A percentile compares a stretch with the other conserved stretches of the same genome.
These are phyloP conservation scores for Anthopleura xanthogrammica DNA, from an alignment of 92 coral and sea anemone species.

Conservation along the genomic window DNA sequence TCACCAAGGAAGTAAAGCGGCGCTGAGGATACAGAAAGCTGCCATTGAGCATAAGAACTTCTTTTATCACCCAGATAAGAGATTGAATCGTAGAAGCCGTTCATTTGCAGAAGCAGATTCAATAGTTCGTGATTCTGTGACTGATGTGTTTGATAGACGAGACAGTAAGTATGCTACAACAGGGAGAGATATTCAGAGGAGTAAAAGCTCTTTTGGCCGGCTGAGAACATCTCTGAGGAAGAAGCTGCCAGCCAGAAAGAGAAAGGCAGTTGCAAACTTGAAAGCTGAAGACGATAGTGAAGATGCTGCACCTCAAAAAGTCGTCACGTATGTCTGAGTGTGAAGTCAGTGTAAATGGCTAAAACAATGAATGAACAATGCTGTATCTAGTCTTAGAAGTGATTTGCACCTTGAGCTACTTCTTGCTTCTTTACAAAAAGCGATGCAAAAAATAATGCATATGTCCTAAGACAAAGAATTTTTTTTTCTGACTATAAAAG, in stretches of 20 bases:
- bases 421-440: no score
- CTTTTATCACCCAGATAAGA: slow-evolving; percentile 71
- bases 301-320: slow-evolving; percentile 6
- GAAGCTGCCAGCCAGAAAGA: slow-evolving; percentile 60
- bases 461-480: no score
- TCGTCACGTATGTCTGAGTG: slow-evolving; percentile 6
- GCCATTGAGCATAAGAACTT: slow-evolving; percentile 59
- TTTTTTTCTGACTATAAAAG: no score
- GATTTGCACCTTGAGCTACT: no score
- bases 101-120: slow-evolving; percentile 83
- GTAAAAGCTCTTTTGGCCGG: slow-evolving; percentile 58
- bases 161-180: slow-evolving; percentile 69
- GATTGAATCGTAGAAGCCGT: slow-evolving; percentile 67
- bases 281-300: neutral
- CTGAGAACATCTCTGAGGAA: slow-evolving; percentile 56
- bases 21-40: slow-evolving; percentile 64
- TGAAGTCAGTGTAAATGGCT: neutral
- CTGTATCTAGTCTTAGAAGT: no score
- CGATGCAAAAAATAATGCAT: no score
- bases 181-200: slow-evolving; percentile 24
- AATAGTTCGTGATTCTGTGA: slow-evolving; percentile 31
- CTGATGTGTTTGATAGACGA: slow-evolving; percentile 31
- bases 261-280: slow-evolving; percentile 4
- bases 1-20: slow-evolving; percentile 90
- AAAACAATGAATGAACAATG: neutral